phyloP scores from a whole-genome alignment of 2,888 invertebrate species.

The Lithophane ornitopus region DNA sequence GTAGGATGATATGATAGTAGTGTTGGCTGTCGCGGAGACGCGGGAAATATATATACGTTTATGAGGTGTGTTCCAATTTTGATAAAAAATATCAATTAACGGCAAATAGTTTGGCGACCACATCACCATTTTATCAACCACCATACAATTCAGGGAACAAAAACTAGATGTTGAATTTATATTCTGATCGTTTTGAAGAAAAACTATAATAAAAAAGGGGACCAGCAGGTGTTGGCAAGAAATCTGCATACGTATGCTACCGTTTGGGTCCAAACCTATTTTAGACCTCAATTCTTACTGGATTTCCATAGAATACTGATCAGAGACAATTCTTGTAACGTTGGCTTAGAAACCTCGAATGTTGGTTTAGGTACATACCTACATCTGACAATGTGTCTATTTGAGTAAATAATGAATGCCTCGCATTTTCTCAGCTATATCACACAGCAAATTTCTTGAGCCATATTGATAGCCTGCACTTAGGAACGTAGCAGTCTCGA shows the following conservation, averaged over 20 bases:
- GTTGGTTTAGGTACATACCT: neutral
- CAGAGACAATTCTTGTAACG: neutral
- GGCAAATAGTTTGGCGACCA: neutral
- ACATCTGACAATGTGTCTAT: neutral
- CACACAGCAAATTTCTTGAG: too few species aligned
- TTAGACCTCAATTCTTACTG: conserved; percentile 1
- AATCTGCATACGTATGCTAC: conserved; percentile 38
- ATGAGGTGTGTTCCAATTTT: neutral
- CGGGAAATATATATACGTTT: too few species aligned
- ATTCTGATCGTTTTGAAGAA: conserved; percentile 26
- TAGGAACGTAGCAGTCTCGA: too few species aligned
- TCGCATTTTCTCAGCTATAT: too few species aligned
- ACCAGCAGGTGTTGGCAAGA: conserved; percentile 27
- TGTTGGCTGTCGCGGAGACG: too few species aligned
- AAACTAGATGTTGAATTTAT: conserved; percentile 9
- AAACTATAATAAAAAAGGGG: conserved; percentile 22
- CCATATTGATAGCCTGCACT: too few species aligned
- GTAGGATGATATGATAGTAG: too few species aligned
- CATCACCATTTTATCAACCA: neutral
- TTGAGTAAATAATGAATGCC: neutral
- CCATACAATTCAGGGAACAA: neutral
- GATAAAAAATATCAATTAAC: neutral
- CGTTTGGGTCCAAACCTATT: conserved; percentile 12
- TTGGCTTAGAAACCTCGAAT: neutral
- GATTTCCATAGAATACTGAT: conserved; percentile 39